phyloP scores from a whole-genome alignment of 2,888 invertebrate species.

The Monopis laevigella region DNA sequence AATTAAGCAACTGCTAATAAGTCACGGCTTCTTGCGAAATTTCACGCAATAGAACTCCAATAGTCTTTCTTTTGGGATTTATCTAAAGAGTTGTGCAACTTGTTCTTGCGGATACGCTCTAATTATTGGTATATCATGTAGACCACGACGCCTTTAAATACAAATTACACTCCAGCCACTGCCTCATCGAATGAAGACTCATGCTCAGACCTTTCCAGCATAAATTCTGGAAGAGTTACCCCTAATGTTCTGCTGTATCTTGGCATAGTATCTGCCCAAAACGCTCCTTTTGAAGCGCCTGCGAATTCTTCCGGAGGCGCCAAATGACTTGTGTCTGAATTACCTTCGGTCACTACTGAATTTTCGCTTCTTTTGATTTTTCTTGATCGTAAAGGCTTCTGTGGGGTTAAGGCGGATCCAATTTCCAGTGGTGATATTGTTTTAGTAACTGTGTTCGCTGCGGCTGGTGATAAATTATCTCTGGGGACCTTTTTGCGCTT shows the following conservation, averaged over 20 bases:
- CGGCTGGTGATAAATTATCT: conserved; percentile 27
- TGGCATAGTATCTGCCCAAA: conserved; percentile 73
- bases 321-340: conserved; percentile 42
- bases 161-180: conserved; percentile 48
- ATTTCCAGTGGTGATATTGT: conserved; percentile 13
- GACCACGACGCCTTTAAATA: conserved; percentile 7
- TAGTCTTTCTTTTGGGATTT: conserved; percentile 42
- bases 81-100: conserved; percentile 41
- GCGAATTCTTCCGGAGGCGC: conserved; percentile 62
- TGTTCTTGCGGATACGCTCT: conserved; percentile 61
- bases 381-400: conserved; percentile 20
- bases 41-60: conserved; percentile 48
- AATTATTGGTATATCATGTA: conserved; percentile 18
- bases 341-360: conserved; percentile 29
- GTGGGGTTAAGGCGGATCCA: conserved; percentile 22
- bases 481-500: conserved; percentile 50
- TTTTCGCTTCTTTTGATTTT: conserved; percentile 47
- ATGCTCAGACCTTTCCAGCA: conserved; percentile 73
- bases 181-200: conserved; percentile 73
- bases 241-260: conserved; percentile 71
- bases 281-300: conserved; percentile 68
- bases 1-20: no score
- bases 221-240: conserved; percentile 72
- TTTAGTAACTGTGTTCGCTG: conserved; percentile 30
- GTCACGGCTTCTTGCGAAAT: conserved; percentile 7